Conservation (phyloP, 1,140 invertebrate genomes). For the Wiebesia pumilae region DNA sequence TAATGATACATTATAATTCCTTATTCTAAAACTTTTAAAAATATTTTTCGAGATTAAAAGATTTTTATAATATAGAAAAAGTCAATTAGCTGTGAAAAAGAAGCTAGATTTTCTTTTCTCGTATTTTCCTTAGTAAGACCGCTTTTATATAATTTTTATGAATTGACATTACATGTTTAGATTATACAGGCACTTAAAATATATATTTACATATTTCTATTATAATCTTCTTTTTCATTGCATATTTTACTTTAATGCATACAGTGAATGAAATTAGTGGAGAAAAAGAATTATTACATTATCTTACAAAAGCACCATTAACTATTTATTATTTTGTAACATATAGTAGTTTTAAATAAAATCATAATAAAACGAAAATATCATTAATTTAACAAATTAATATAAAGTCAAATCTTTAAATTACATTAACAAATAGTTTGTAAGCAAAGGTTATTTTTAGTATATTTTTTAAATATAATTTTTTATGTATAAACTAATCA, state of each 20-base stretch:
- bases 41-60: not conserved
- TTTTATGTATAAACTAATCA: no score
- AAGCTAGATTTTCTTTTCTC: not conserved
- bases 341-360: no score
- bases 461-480: no score
- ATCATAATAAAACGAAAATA: no score
- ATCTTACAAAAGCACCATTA: not conserved
- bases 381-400: no score
- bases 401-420: no score
- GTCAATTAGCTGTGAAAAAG: not conserved
- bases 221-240: not conserved
- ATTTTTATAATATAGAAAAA: not conserved
- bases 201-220: conserved; percentile 21
- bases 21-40: not conserved
- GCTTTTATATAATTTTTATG: not conserved
- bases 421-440: no score
- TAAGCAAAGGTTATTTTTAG: no score
- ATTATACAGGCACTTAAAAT: not conserved
- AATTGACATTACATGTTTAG: not conserved
- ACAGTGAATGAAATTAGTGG: no score
- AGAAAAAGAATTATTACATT: not conserved
- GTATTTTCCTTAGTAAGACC: not conserved
- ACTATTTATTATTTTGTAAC: not conserved
- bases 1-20: no score
- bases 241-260: not conserved